A percentile compares a stretch with the other conserved stretches of the same genome.
phyloP scores from a whole-genome alignment of 1,140 invertebrate genomes.

The Laupala kohalensis region DNA sequence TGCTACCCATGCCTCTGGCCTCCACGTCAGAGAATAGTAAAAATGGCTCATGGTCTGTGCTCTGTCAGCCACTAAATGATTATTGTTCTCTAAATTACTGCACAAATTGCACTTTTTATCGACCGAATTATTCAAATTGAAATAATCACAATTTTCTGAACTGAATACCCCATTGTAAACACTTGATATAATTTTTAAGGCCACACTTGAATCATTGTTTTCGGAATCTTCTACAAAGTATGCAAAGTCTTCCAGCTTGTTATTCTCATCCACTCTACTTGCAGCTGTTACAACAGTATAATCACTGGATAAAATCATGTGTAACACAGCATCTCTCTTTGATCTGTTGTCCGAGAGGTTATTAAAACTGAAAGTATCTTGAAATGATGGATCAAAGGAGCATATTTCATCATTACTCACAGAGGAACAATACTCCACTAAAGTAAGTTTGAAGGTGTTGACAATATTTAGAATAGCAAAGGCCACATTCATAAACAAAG shows the following conservation, averaged over 20 bases:
- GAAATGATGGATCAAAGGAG: neutral
- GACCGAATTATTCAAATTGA: neutral
- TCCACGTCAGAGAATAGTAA: conserved; percentile 19
- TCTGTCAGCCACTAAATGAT: neutral
- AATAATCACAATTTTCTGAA: neutral
- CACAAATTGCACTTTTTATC: neutral
- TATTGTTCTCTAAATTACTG: neutral
- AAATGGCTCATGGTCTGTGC: neutral
- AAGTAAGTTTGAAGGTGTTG: neutral
- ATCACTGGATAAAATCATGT: neutral
- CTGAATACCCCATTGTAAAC: neutral
- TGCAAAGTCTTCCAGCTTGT: neutral
- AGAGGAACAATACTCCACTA: neutral
- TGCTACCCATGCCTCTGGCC: conserved; percentile 31
- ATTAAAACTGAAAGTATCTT: too few relatives aligned
- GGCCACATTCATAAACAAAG: neutral
- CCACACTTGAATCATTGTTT: neutral
- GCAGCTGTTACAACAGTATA: neutral
- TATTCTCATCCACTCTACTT: neutral
- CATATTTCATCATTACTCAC: neutral
- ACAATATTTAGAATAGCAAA: neutral
- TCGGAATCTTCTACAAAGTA: neutral
- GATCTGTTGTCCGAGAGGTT: neutral
- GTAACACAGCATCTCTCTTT: neutral
- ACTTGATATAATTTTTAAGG: neutral